phyloP scores from a whole-genome alignment of 1,140 invertebrate genomes.

The Druon quercuslanigerum region DNA sequence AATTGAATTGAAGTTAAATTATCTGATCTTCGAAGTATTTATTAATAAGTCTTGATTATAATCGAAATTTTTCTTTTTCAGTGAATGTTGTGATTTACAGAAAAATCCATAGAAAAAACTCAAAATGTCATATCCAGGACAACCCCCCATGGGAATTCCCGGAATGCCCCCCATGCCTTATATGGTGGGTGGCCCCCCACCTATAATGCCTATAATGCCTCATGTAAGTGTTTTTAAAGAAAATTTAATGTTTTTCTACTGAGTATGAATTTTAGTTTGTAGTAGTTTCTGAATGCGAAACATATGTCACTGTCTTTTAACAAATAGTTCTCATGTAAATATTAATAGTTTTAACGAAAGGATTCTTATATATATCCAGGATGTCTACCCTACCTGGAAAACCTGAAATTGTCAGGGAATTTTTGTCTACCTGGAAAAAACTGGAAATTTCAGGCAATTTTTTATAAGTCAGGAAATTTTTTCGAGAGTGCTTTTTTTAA shows the following conservation, averaged over 20 bases:
- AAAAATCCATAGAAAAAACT: conserved; percentile 29
- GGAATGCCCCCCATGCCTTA: conserved; percentile 75
- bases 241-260: background rate
- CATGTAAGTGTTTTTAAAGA: conserved; percentile 64
- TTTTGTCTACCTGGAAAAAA: no score
- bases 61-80: conserved; percentile 3
- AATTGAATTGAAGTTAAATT: conserved; percentile 21
- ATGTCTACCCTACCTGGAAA: no score
- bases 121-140: conserved; percentile 73
- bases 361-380: no score
- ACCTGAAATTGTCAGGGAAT: no score
- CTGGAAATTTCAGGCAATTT: no score
- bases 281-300: no score
- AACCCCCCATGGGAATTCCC: conserved; percentile 73
- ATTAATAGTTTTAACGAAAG: no score
- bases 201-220: conserved; percentile 72
- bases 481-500: no score
- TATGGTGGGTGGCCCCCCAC: conserved; percentile 73
- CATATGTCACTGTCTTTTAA: no score
- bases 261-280: no score
- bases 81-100: conserved; percentile 22
- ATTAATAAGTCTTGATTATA: background rate
- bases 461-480: no score
- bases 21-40: background rate
- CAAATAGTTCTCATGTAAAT: no score